A percentile compares a stretch with the other conserved stretches of the same genome.
phyloP scores from a whole-genome alignment of 2,888 invertebrate species.

The Macaria notata region DNA sequence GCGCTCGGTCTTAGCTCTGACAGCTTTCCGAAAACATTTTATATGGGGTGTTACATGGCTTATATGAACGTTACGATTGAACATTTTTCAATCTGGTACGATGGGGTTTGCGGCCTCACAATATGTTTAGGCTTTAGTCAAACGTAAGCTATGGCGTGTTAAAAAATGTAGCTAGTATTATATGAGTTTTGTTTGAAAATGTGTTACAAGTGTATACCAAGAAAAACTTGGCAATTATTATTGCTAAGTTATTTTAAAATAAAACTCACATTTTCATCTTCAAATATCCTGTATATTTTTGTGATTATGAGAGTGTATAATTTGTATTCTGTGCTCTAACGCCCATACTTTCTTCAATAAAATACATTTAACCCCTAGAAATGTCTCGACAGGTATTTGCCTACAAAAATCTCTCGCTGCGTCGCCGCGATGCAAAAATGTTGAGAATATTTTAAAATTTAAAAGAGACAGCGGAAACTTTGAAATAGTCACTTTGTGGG shows the following conservation, averaged over 20 bases:
- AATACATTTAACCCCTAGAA: conserved; percentile 31
- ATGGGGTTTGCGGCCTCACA: no score
- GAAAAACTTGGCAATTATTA: no score
- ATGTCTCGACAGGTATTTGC: conserved; percentile 43
- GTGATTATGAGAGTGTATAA: neutral
- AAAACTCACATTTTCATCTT: no score
- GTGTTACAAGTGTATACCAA: no score
- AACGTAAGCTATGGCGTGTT: no score
- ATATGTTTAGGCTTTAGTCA: no score
- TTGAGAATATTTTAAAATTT: conserved; percentile 52
- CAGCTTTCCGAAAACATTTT: conserved; percentile 20
- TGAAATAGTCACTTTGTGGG: conserved; percentile 40
- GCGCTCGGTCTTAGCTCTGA: conserved; percentile 13
- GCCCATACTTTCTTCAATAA: conserved; percentile 21
- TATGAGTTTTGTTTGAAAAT: no score
- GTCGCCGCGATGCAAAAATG: conserved; percentile 50
- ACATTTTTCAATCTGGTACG: no score
- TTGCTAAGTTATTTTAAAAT: no score
- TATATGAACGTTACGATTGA: conserved; percentile 2
- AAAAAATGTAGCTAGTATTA: no score
- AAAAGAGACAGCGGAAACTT: conserved; percentile 35
- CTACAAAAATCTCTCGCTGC: conserved; percentile 42
- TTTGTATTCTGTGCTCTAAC: neutral
- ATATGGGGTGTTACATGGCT: conserved; percentile 16
- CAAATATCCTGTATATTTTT: no score